Conservation (phyloP, 35 echinoderm and acorn worm species). For the Hemicentrotus pulcherrimus region DNA sequence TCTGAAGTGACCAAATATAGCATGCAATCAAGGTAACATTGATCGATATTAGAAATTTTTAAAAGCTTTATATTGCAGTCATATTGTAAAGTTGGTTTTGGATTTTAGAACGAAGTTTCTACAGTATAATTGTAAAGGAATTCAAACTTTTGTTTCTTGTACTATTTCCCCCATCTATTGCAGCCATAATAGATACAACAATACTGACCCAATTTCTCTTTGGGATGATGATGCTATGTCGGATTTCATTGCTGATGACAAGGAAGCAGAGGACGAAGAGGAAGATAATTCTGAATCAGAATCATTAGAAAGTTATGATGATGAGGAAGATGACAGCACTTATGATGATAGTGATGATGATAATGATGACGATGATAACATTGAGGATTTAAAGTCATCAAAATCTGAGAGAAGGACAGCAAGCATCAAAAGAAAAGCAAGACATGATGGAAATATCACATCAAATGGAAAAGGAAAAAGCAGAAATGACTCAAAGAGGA, state of each 20-base stretch:
- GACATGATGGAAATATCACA: background rate
- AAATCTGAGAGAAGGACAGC: background rate
- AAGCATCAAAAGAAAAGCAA: background rate
- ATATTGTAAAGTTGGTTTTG: no score
- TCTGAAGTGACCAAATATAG: no score
- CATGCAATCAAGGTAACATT: no score
- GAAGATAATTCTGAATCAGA: background rate
- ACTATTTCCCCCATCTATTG: background rate
- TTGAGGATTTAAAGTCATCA: background rate
- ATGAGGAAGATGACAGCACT: background rate
- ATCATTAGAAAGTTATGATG: background rate
- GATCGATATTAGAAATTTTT: no score
- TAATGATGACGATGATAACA: background rate
- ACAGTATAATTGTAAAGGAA: no score
- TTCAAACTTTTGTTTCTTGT: no score
- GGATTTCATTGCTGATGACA: constrained; percentile 23
- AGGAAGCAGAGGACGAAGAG: background rate
- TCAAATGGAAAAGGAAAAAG: background rate
- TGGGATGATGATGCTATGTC: constrained; percentile 19
- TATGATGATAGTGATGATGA: background rate
- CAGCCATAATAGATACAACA: constrained; percentile 45
- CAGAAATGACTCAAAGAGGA: background rate
- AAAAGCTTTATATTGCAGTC: no score
- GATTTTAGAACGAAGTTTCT: no score
- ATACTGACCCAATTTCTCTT: constrained; percentile 20